Evolutionary conservation across 2,113 vertebrate genomes (phyloP).

Genomic region (Oreochromis aureus): DNA sequence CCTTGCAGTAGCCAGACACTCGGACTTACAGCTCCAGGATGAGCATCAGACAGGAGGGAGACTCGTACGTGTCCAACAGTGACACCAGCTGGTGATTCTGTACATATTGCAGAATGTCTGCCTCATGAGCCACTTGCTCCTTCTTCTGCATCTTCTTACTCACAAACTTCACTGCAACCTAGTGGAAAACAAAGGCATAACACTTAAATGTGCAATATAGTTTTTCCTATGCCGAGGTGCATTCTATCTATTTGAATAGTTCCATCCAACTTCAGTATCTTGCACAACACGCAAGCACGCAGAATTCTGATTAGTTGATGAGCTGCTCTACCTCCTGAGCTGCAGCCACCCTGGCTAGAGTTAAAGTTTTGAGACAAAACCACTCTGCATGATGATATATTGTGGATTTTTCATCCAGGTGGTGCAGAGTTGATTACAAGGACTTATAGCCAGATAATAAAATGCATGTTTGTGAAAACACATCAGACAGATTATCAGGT

Average conservation of each 20-base stretch:
- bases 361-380: neutral
- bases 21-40: conserved; percentile 89
- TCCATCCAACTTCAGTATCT: neutral
- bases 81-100: conserved; percentile 90
- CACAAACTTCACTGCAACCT: conserved; percentile 92
- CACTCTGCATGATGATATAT: neutral
- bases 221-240: neutral
- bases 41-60: conserved; percentile 83
- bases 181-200: neutral
- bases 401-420: neutral
- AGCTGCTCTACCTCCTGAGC: neutral
- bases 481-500: neutral
- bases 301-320: neutral
- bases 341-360: neutral
- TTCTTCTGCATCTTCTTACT: conserved; percentile 97
- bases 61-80: conserved; percentile 89
- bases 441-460: neutral
- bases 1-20: neutral
- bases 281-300: neutral
- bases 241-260: neutral
- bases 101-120: conserved; percentile 83
- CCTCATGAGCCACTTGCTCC: conserved; percentile 93
- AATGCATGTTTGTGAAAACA: neutral
- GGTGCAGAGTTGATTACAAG: neutral
- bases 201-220: neutral